Base-by-base conservation (phyloP, 1,140 invertebrate species). In the Episyrphus balteatus region DNA sequence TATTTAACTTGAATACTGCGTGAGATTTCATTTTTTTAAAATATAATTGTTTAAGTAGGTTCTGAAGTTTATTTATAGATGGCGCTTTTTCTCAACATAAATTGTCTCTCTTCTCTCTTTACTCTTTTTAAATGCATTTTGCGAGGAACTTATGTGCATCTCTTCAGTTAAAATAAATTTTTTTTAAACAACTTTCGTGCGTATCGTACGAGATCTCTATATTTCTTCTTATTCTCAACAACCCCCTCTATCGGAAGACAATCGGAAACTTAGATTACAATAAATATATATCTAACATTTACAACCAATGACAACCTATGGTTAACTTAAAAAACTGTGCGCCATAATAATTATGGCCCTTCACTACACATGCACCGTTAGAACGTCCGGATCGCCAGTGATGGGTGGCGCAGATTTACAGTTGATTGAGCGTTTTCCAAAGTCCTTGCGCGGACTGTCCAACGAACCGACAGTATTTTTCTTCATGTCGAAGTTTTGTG, bases 401-500 rank as follows among this genome's bases (percentile, higher is more conserved):
- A 3, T n/a, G 39, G 65, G 70, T 31, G 74, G 72, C 56, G 67
- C 50, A 41, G 65, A 59, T 51, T 67, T 63, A 53, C 65, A 68
- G 44, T 67, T 67, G 31, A 68, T 68, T 8, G 65, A 65, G 11
- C 82, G 80, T 68, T 87, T 86, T 51, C 75, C 82, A 68, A 86
- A 85, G 56, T 86, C 84, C 71, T 87, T 88, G 56, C 82, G 78
- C 10, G 78, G 76, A 60, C 83, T 82, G 55, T 81, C 79, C 50
- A 75, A 75, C 34, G 82, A 81, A 52, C 80, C 79, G 44, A 83
- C 82, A 13, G 83, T 85, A 66, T 86, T 85, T 64, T 86, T 87
- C 49, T 82, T 75, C 58, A 84, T 81, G 61, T 87, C 84, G 30
- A 77, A 73, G 68, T 82, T 83, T 62, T 83, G 82, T 42, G 81